Base-by-base conservation (phyloP, 2,113 vertebrate species). In the Paracanthobrama guichenoti region DNA sequence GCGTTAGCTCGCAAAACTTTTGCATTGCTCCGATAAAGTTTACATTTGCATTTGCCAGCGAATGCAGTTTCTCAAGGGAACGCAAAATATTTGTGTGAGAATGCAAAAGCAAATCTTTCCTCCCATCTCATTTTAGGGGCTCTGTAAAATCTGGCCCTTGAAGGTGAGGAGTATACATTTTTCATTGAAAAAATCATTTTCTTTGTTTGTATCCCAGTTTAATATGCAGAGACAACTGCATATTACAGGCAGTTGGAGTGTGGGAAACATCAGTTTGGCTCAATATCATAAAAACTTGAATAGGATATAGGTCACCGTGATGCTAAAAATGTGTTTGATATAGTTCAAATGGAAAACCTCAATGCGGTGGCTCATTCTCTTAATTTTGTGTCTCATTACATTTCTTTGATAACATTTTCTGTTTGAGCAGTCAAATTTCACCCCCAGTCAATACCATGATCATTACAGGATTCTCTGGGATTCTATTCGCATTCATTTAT, bases 401-500 rank as follows among this genome's bases (percentile, higher is more conserved):
- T 62, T 69, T 81, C 64, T 2, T 18, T 81, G 20, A 55, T 71
- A 12, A 42, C 28, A 69, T 26, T 82, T 82, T 82, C 79, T 42
- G 79, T 82, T 71, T 82, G 60, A 74, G 18, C 39, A 6, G n/a
- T 28, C 62, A 46, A 13, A 77, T 83, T 62, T 62, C 42, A 20
- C 76, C 59, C 55, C 48, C 55, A 83, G 82, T 73, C 82, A 75
- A 62, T 35, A 35, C 69, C 48, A 79, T 80, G 76, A 84, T 69
- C 53, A 69, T 81, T 81, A 71, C 14, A n/a, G 11, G 46, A 22
- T 76, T 57, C 26, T 76, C 35, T 69, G 14, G 75, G 48, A 75
- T 59, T 73, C 59, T 39, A 46, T 64, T 74, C 18, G 57, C n/a
- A 86, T 86, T 84, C 59, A 74, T 75, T 31, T 75, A 66, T 84